Evolutionary conservation across 2,113 vertebrate genomes (phyloP).

Genomic region (Brachyhypopomus gauderio): DNA sequence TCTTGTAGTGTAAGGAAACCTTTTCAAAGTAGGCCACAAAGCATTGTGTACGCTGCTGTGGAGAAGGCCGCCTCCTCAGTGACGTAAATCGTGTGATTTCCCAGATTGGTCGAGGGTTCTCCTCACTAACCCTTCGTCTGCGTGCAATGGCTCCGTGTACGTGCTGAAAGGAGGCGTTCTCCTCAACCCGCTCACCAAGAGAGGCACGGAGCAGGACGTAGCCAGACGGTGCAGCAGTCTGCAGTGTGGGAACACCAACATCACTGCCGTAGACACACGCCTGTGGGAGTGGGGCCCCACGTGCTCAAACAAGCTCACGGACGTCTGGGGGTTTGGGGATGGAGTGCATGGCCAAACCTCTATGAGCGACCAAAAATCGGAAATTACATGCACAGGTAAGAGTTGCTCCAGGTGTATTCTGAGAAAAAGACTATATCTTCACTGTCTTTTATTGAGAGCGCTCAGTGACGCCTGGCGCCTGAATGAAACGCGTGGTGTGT

Average conservation of each 20-base stretch:
- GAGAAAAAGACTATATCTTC: no score
- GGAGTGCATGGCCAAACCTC: accelerated
- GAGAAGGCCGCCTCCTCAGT: not conserved
- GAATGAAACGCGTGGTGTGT: conserved; percentile 2
- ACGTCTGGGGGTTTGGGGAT: conserved; percentile 63
- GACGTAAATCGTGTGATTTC: not conserved
- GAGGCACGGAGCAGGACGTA: conserved; percentile 4
- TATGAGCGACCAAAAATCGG: not conserved
- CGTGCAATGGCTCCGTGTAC: conserved; percentile 59
- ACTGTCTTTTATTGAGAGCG: no score
- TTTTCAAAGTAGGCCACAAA: no score
- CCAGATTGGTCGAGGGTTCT: conserved; percentile 54
- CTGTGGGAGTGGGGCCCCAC: conserved; percentile 39
- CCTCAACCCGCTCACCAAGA: accelerated
- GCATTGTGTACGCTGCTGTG: no score
- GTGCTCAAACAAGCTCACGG: not conserved
- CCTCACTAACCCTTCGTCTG: accelerated
- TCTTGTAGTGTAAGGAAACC: no score
- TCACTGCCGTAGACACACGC: accelerated
- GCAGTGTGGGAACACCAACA: conserved; percentile 36
- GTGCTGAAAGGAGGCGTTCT: no score
- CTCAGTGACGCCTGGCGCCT: no score
- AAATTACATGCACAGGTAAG: conserved; percentile 61
- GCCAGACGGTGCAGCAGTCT: conserved; percentile 51
- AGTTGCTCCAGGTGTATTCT: not conserved